These are phyloP conservation scores for Chaetodon auriga DNA, from an alignment of 2,113 vertebrate species.

Conservation along the genomic window DNA sequence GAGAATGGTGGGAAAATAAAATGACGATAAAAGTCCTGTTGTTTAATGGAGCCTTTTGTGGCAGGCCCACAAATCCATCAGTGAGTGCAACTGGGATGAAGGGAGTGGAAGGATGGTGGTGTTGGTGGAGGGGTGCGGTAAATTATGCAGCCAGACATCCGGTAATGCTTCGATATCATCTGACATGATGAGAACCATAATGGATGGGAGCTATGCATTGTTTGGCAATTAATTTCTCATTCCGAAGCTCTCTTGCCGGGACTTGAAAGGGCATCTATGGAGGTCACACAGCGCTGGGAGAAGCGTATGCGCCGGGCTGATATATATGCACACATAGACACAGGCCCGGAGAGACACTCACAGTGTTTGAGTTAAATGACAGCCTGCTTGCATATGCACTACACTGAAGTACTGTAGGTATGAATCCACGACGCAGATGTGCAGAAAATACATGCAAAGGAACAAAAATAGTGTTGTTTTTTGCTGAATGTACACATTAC, in stretches of 20 bases:
- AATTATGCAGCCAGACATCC: slow-evolving; percentile 89
- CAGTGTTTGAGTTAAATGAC: slow-evolving; percentile 65
- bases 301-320: slow-evolving; percentile 44
- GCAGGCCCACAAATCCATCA: slow-evolving; percentile 81
- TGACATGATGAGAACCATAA: slow-evolving; percentile 91
- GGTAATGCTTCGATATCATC: slow-evolving; percentile 89
- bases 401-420: slow-evolving; percentile 4
- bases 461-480: background rate
- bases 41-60: slow-evolving; percentile 82
- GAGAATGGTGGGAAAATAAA: slow-evolving; percentile 52
- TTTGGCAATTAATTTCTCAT: slow-evolving; percentile 92
- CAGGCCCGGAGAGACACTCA: slow-evolving; percentile 29
- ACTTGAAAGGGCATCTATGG: slow-evolving; percentile 88
- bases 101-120: background rate
- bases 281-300: slow-evolving; percentile 85
- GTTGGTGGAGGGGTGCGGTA: slow-evolving; percentile 72
- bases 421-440: slow-evolving; percentile 12
- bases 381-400: slow-evolving; percentile 37
- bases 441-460: slow-evolving; percentile 14
- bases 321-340: slow-evolving; percentile 64
- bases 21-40: slow-evolving; percentile 79
- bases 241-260: slow-evolving; percentile 79
- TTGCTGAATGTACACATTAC: slow-evolving; percentile 8
- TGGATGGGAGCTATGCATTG: slow-evolving; percentile 89
- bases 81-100: slow-evolving; percentile 33